Evolutionary conservation across 2,113 vertebrate species (phyloP), one percentile per base, ranked within the genome.

Genomic region (Notothenia rossii): DNA sequence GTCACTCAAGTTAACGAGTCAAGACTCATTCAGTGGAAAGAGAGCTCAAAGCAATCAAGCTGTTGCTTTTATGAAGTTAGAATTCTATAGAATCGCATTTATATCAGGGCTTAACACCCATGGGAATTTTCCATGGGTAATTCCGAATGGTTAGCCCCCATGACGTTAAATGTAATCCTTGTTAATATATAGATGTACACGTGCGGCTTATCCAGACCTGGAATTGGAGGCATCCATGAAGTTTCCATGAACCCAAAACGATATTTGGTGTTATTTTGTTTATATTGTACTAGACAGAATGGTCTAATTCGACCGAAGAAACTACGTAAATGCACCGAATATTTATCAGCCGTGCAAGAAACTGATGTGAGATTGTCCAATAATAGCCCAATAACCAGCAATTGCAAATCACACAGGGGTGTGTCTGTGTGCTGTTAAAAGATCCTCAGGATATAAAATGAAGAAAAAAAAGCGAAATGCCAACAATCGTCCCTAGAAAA

Each of bases 41-140:
- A 56, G 50, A 56, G 14, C 63, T 50, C 17, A 62, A 55, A 49
- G 10, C 60, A 51, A 61, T 62, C 7, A n/a, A 70, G 20, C 49
- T 0, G 25, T 36, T 69, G 36, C 18, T 70, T 46, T 73, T 22
- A 43, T 36, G 17, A 50, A 60, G 14, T 49, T 8, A 3, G 22
- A 15, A 3, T 18, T 18, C 13, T 15, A 14, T 46, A 4, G 22
- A n/a, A 7, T 72, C 15, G 40, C 36, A 29, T 77, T 65, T 62
- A 62, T 66, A 54, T 55, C 49, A 71, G 50, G 46, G 15, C 4
- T 79, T 56, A 46, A 45, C 36, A 54, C 11, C 4, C 33, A 40
- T 46, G 43, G 68, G 5, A 29, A 33, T 25, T 54, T 54, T 75
- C 58, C 62, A 58, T 22, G 6, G 10, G 40, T 15, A 6, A 3